Evolutionary conservation across 2,797 vertebrate species (phyloP).

Genomic region (Danio aesculapii): DNA sequence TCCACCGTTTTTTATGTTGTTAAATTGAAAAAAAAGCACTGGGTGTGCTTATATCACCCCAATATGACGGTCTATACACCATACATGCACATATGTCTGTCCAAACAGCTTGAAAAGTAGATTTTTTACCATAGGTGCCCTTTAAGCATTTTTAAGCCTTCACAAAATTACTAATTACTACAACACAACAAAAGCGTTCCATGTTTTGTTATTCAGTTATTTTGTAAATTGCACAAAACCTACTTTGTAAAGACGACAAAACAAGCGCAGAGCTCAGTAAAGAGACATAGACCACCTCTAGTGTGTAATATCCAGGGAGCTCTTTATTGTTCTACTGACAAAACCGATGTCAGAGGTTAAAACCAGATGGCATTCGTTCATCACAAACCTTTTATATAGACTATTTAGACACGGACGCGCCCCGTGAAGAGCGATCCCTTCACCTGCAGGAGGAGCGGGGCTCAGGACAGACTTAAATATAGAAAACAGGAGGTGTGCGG

Average conservation of each 20-base stretch:
- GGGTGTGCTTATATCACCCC: too few species aligned
- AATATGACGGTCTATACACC: too few species aligned
- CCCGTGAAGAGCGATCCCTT: neutral
- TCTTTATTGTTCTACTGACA: slow-evolving; percentile 62
- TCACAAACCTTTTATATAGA: slow-evolving; percentile 34
- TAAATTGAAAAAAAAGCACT: too few species aligned
- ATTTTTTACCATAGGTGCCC: too few species aligned
- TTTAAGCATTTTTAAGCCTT: too few species aligned
- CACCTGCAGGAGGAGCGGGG: slow-evolving; percentile 28
- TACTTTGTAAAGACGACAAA: neutral
- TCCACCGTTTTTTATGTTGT: too few species aligned
- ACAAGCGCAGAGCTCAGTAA: neutral
- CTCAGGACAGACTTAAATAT: slow-evolving; percentile 59
- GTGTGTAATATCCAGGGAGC: slow-evolving; percentile 35
- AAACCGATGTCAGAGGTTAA: slow-evolving; percentile 48
- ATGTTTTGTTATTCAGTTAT: too few species aligned
- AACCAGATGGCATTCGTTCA: slow-evolving; percentile 54
- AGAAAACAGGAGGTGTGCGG: slow-evolving; percentile 52
- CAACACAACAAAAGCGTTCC: too few species aligned
- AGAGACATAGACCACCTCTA: neutral
- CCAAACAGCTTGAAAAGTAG: too few species aligned
- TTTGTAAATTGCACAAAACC: neutral
- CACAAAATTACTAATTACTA: too few species aligned
- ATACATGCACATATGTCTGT: too few species aligned
- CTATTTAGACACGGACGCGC: slow-evolving; percentile 39